Percentiles rank a stretch among this genome's conserved stretches.
Conservation (phyloP, 2,888 invertebrate genomes). For the Tribolium freemani region DNA sequence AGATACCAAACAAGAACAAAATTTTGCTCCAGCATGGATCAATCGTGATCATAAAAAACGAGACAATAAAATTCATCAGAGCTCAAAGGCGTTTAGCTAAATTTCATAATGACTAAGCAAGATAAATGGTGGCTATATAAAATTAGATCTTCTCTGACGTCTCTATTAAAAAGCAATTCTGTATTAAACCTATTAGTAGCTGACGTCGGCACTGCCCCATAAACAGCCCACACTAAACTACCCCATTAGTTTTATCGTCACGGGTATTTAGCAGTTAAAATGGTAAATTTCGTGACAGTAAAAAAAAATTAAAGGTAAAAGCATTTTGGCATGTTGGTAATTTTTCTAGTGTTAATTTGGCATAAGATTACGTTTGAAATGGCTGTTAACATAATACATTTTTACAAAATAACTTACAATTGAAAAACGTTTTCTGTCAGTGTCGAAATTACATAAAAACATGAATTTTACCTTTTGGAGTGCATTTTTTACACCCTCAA, state of each 20-base stretch:
- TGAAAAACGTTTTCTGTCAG: too few species aligned
- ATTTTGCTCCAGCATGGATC: constrained; percentile 1
- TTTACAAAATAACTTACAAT: too few species aligned
- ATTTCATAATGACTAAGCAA: constrained; percentile 45
- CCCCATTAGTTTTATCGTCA: constrained; percentile 50
- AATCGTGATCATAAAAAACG: background rate
- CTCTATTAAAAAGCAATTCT: constrained; percentile 48
- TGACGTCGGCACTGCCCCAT: constrained; percentile 51
- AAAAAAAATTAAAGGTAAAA: too few species aligned
- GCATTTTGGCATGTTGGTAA: too few species aligned
- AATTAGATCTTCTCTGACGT: constrained; percentile 47
- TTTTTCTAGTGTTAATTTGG: too few species aligned
- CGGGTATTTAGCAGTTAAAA: constrained; percentile 8
- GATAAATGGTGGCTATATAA: constrained; percentile 45
- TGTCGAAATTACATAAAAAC: too few species aligned
- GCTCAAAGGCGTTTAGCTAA: constrained; percentile 37
- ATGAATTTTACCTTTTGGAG: too few species aligned
- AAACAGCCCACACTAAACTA: constrained; percentile 52
- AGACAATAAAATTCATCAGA: constrained; percentile 12
- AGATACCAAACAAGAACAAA: background rate
- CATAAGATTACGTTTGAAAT: too few species aligned
- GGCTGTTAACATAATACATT: too few species aligned
- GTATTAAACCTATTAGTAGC: constrained; percentile 49
- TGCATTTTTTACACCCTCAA: too few species aligned
- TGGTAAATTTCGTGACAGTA: too few species aligned